Evolutionary conservation across 2,888 invertebrate genomes (phyloP), one percentile per base, ranked within the genome.

Genomic region (Trachelus iudaicus): DNA sequence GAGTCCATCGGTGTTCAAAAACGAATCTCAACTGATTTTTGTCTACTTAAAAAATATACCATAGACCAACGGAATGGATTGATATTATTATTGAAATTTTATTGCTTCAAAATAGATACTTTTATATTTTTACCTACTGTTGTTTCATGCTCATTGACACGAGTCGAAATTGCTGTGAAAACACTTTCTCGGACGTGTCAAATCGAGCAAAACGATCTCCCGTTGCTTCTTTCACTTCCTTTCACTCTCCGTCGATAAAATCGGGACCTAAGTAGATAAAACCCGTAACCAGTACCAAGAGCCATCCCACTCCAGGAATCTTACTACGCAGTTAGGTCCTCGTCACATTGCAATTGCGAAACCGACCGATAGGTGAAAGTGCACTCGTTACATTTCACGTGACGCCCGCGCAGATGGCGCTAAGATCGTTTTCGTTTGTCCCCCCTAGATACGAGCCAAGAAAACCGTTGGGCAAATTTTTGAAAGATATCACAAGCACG

Each of bases 331-430:
- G 23, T 56, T 56, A 6, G 23, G 56, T 56, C 15, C 56, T 56
- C 56, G 56, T 56, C 23, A 0, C 23, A 56, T 56, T 56, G 23
- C 56, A 56, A 78, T 88, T 86, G 87, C 84, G 85, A 87, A 86
- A 88, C 85, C 85, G 78, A 34, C 37, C 74, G 35, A 68, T 80
- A 80, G 89, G 89, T 88, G 89, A 89, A 89, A 89, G 89, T 89
- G 87, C 88, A 89, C 85, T 88, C 77, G 86, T 86, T 87, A 87
- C 86, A 85, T 86, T 89, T 88, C 86, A 87, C 71, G 71, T 71
- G 11, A 15, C 15, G 13, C 31, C 71, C 71, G 71, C 71, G 23
- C 56, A 56, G 56, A 15, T 56, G 56, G 56, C 56, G 56, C 9
- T 9, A 56, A 56, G 56, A 23, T 56, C 56, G 56, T 9, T 23